Conservation (phyloP, 2,888 invertebrate species). For the Prionchulus punctatus region DNA sequence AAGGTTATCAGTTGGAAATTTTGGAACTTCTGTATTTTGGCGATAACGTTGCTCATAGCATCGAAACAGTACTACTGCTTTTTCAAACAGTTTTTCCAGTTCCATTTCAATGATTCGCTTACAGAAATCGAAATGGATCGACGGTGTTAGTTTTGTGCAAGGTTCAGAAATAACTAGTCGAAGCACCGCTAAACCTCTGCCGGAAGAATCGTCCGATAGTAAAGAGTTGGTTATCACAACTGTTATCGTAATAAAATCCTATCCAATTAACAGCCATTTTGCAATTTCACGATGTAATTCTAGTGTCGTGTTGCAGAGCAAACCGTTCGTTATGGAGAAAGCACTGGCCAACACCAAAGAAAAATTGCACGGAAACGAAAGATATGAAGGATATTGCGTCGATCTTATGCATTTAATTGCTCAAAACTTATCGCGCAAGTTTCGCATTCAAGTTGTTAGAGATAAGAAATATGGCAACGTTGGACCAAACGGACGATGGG, state of each 20-base stretch:
- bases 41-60: background rate
- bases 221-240: no score
- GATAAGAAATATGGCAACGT: conserved; percentile 56
- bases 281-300: no score
- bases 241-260: no score
- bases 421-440: conserved; percentile 46
- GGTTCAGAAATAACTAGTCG: no score
- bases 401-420: conserved; percentile 66
- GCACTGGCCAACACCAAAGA: conserved; percentile 45
- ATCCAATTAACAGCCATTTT: no score
- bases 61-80: background rate
- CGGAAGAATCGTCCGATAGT: no score
- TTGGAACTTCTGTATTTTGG: conserved; percentile 18
- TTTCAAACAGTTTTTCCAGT: no score
- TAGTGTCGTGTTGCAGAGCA: conserved; percentile 54
- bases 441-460: conserved; percentile 55
- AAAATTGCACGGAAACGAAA: conserved; percentile 57
- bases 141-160: no score
- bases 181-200: no score
- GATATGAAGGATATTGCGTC: conserved; percentile 68
- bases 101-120: no score
- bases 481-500: conserved; percentile 38
- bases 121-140: no score
- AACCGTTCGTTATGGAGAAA: conserved; percentile 72
- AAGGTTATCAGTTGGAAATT: conserved; percentile 24